Evolutionary conservation across 2,888 invertebrate species (phyloP), one percentile per base, ranked within the genome.

Genomic region (Aphodius granarius): DNA sequence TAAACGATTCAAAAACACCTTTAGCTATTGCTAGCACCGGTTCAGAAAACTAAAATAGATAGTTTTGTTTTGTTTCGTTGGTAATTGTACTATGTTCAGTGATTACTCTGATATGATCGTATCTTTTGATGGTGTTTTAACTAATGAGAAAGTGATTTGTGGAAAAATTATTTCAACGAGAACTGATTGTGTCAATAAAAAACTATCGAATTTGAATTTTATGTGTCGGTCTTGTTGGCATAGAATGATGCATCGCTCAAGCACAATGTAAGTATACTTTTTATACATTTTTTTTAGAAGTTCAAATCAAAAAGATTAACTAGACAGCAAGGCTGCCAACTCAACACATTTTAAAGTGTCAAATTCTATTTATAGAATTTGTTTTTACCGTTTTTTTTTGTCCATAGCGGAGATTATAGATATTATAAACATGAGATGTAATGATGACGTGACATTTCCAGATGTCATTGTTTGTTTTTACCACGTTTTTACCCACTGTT

Each of bases 191-290:
- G 20, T 20, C 2, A 19, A 20, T 20, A 68, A 68, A 21, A 19
- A 68, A 19, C 19, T 20, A 18, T 19, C 22, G 20, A 21, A 22
- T 68, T 68, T 19, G 20, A 6, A 68, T 22, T 68, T 68, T 19
- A 19, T 20, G 20, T 20, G 20, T 66, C 17, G 66, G n/a, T 63
- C 63, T 66, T 66, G 66, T 66, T 68, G 68, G 68, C 21, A 43
- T 43, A 43, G 13, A 43, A 43, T 19, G n/a, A 68, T 68, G 68
- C 68, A 68, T 68, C 68, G 68, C 22, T 68, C 13, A n/a, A 13
- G 68, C 68, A 68, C 68, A 68, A 68, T 68, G 68, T 68, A 68
- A 68, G 68, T 68, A 20, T 66, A 19, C 66, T 66, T 66, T 68
- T 13, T 68, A 2, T 68, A 21, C 21, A 68, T 68, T 9, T 20